These are phyloP conservation scores for Hyperopisus bebe DNA, from an alignment of 2,113 vertebrate species.

Conservation along the genomic window DNA sequence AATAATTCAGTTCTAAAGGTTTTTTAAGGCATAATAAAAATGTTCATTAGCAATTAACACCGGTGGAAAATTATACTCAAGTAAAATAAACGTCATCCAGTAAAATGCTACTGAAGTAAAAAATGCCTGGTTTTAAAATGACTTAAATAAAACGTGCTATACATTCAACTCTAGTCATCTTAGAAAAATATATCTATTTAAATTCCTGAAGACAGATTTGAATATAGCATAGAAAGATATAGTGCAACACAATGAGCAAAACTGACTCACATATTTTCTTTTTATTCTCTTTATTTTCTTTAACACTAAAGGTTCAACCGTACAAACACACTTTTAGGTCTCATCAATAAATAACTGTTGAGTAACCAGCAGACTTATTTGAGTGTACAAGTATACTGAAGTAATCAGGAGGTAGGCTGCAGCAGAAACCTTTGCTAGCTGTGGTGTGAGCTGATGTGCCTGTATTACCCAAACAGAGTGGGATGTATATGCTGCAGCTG, in stretches of 20 bases:
- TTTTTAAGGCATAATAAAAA: background rate
- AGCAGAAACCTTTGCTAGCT: background rate
- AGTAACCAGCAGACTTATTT: background rate
- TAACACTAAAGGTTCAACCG: background rate
- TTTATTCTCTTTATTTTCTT: background rate
- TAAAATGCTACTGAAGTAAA: background rate
- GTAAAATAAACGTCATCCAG: background rate
- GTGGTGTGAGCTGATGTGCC: background rate
- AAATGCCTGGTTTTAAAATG: background rate
- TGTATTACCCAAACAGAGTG: slow-evolving; percentile 57
- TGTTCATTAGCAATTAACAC: background rate
- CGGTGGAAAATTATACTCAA: background rate
- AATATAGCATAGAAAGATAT: background rate
- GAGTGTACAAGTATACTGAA: background rate
- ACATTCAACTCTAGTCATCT: background rate
- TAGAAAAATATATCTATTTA: background rate
- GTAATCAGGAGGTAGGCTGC: background rate
- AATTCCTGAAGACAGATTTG: background rate
- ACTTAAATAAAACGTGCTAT: background rate
- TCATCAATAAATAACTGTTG: background rate
- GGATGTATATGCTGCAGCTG: slow-evolving; percentile 85
- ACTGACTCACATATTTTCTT: background rate
- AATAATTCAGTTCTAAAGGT: background rate
- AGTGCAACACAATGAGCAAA: background rate
- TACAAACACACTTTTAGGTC: background rate